phyloP scores from a whole-genome alignment of 2,888 invertebrate genomes.

The Drosophila tanythrix region DNA sequence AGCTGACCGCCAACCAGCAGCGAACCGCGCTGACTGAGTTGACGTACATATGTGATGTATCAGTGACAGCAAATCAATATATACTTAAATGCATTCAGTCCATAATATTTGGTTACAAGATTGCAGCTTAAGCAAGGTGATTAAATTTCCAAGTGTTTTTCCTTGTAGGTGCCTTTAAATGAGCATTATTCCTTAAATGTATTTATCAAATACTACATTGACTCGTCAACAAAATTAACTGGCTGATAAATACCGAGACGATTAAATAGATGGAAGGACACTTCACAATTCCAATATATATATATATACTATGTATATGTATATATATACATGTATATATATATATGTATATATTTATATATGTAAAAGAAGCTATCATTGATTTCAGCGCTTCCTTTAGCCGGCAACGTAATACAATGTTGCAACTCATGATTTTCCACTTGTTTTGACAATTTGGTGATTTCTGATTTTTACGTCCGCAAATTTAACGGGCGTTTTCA shows the following conservation, averaged over 20 bases:
- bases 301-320: too few species aligned
- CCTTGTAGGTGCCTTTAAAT: not conserved
- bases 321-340: too few species aligned
- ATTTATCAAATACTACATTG: not conserved
- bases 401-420: conserved; percentile 55
- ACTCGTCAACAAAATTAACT: not conserved
- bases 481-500: conserved; percentile 63
- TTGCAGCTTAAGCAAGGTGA: not conserved
- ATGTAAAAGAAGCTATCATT: conserved; percentile 24
- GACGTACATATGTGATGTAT: conserved; percentile 62
- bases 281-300: not conserved
- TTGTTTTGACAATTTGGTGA: conserved; percentile 76
- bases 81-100: conserved; percentile 54
- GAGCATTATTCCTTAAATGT: not conserved
- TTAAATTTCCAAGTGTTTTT: not conserved
- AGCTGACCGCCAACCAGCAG: conserved; percentile 16
- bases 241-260: not conserved
- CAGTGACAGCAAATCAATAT: conserved; percentile 64
- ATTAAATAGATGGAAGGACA: not conserved
- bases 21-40: conserved; percentile 25
- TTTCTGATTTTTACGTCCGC: conserved; percentile 57
- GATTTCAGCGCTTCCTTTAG: conserved; percentile 42
- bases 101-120: conserved; percentile 17
- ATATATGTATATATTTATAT: too few species aligned
- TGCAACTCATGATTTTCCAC: conserved; percentile 74